Base-by-base conservation (phyloP, 2,888 invertebrate species). In the Opisthograptis luteolata region DNA sequence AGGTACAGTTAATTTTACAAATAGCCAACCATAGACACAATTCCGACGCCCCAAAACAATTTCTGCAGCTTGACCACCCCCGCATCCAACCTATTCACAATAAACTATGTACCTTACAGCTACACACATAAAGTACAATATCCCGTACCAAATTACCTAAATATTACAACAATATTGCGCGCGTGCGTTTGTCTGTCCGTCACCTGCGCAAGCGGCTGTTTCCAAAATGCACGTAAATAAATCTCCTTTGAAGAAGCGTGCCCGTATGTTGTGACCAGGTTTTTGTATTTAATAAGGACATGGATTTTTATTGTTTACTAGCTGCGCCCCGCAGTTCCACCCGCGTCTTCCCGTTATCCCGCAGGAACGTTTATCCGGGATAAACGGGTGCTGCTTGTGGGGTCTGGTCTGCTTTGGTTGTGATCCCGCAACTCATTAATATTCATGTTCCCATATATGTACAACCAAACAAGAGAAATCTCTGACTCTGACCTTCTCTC, bases 131-230 rank as follows among this genome's bases (percentile, higher is more conserved):
- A 28, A 20, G 10, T 27, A 36, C 30, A 39, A 45, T 36, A 34
- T 41, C 22, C 17, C 30, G 20, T 34, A 5, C 15, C 20, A 30
- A 54, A 49, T 52, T 49, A 45, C 51, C 56, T 60, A 62, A 73
- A 70, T 69, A 69, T 55, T 60, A 35, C 19, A 41, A 43, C 13
- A 45, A 47, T 51, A 31, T 28, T 43, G 72, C 72, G 76, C 76
- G 73, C 68, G 71, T 60, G 72, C 45, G 43, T 48, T 7, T 46
- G 48, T 60, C 66, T 46, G 48, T 60, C 66, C 65, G 64, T 79
- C 87, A 87, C 86, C 87, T 87, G 87, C 79, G 25, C 9, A 36
- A 75, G 72, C 81, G 79, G 81, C 74, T 80, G 84, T 75, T 64
- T 70, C 57, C 59, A 69, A 74, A 73, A 68, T 66, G 61, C 60